Evolutionary conservation across 2,797 vertebrate genomes (phyloP).

Genomic region (Lemur catta): DNA sequence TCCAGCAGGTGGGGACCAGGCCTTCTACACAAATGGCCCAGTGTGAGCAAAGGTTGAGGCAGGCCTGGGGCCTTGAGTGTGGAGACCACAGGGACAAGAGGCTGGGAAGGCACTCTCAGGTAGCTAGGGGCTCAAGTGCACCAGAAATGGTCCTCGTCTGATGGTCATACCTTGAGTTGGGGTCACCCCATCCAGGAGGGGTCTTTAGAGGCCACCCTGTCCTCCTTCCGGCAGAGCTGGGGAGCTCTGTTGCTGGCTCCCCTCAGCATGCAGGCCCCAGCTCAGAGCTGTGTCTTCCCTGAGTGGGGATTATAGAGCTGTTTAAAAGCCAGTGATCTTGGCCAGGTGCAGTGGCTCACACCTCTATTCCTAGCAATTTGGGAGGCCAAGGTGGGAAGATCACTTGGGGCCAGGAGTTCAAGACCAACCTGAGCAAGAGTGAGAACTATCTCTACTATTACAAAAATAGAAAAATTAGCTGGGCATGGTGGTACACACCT

Average conservation of each 20-base stretch:
- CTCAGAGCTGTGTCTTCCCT: not conserved
- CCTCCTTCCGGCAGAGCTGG: not conserved
- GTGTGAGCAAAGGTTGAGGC: not conserved
- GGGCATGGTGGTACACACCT: too few species aligned
- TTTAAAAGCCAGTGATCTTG: not conserved
- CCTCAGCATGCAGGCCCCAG: not conserved
- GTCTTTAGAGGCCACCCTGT: not conserved
- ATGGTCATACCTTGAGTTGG: not conserved
- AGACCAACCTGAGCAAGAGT: too few species aligned
- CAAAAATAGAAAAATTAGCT: too few species aligned
- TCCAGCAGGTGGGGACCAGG: not conserved
- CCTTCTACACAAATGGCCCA: not conserved
- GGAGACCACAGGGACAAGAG: not conserved
- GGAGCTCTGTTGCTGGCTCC: not conserved
- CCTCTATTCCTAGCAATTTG: too few species aligned
- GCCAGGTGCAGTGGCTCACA: too few species aligned
- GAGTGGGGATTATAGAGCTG: not conserved
- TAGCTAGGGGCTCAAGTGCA: not conserved
- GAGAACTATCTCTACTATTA: too few species aligned
- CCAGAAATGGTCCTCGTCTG: not conserved
- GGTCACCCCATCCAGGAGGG: not conserved
- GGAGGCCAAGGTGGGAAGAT: too few species aligned
- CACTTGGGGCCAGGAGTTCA: too few species aligned
- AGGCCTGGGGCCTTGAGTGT: too few species aligned
- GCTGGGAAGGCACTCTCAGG: not conserved